Percentiles rank a stretch among this genome's conserved stretches.
phyloP scores from a whole-genome alignment of 2,888 invertebrate genomes.

The Choreutis nemorana region DNA sequence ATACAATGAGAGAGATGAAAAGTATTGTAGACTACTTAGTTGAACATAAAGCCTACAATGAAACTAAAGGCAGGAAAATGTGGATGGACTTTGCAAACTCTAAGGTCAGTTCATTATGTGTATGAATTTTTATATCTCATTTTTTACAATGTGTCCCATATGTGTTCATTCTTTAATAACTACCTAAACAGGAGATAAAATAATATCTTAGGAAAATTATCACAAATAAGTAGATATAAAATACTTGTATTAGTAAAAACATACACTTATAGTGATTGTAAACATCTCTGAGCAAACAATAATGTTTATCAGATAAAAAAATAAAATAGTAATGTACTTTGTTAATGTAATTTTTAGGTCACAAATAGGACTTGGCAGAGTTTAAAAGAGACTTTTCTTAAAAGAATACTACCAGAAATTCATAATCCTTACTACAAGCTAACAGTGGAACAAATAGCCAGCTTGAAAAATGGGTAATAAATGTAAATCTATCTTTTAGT shows the following conservation, averaged over 20 bases:
- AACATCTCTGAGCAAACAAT: too few species aligned
- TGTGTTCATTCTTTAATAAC: conserved; percentile 1
- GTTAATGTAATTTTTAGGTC: conserved; percentile 34
- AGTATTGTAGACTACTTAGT: conserved; percentile 44
- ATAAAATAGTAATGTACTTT: too few species aligned
- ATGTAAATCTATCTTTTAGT: conserved; percentile 12
- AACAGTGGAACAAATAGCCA: conserved; percentile 32
- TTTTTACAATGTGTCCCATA: not conserved
- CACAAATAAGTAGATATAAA: too few species aligned
- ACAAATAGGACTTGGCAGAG: conserved; percentile 58
- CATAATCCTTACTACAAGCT: conserved; percentile 51
- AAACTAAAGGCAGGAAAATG: conserved; percentile 46
- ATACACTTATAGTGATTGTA: too few species aligned
- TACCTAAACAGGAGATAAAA: too few species aligned
- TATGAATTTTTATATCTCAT: too few species aligned
- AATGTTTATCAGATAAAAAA: too few species aligned
- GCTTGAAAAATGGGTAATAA: conserved; percentile 43
- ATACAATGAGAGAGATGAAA: conserved; percentile 47
- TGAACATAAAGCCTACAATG: conserved; percentile 31
- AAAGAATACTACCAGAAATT: conserved; percentile 51
- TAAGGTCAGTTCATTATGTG: conserved; percentile 22
- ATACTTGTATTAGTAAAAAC: too few species aligned
- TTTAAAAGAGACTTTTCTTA: conserved; percentile 54
- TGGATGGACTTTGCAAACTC: conserved; percentile 48
- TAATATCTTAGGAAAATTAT: too few species aligned